Evolutionary conservation across 2,113 vertebrate genomes (phyloP).

Genomic region (Apteryx mantelli): DNA sequence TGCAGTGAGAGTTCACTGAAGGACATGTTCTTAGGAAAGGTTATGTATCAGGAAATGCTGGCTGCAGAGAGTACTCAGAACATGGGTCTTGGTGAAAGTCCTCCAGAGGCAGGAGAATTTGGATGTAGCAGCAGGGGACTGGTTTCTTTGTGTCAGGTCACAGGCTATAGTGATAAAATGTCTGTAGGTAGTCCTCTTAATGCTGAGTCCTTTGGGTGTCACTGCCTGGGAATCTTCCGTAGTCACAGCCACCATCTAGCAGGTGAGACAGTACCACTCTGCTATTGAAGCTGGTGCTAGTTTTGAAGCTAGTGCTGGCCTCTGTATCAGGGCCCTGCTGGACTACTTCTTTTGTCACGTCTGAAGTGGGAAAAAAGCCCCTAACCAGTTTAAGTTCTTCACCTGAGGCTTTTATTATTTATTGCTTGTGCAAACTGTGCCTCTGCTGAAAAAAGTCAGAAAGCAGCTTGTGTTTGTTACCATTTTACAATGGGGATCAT

Average conservation of each 20-base stretch:
- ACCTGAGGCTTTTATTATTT: rapidly evolving
- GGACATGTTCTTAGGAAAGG: not conserved
- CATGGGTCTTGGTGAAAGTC: not conserved
- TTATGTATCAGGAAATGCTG: not conserved
- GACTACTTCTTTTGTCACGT: not conserved
- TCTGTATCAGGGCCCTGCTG: too few relatives aligned
- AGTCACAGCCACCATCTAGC: not conserved
- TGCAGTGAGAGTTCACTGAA: not conserved
- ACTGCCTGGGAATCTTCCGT: not conserved
- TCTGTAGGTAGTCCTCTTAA: not conserved
- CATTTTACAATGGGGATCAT: rapidly evolving
- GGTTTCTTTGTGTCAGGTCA: not conserved
- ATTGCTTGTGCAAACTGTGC: too few relatives aligned
- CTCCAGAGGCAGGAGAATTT: not conserved
- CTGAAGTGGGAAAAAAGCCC: not conserved
- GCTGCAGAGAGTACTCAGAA: not conserved
- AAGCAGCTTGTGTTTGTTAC: not conserved
- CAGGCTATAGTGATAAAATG: not conserved
- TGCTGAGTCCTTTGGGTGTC: not conserved
- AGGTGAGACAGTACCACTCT: not conserved
- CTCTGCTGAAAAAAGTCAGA: not conserved
- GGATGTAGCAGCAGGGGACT: not conserved
- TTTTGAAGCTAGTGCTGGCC: not conserved
- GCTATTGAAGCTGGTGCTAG: not conserved
- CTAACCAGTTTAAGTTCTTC: not conserved